A percentile compares a stretch with the other conserved stretches of the same genome.
Evolutionary conservation across 2,797 vertebrate species (phyloP).

Genomic region (Rhinella marina): DNA sequence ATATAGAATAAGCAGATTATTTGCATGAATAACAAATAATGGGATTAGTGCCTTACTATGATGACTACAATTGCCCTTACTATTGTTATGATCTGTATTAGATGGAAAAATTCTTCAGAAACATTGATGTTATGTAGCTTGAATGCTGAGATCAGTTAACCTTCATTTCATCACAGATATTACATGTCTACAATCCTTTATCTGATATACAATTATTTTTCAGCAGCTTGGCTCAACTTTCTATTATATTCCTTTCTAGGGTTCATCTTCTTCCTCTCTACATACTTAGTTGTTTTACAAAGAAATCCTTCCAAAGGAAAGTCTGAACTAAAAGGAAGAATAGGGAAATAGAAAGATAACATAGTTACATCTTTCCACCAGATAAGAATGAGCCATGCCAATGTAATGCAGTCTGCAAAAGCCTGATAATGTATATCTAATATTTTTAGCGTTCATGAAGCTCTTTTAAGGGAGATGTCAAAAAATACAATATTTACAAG

Average conservation of each 20-base stretch:
- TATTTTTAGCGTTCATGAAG: slow-evolving; percentile 40
- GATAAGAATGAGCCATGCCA: slow-evolving; percentile 59
- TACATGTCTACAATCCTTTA: slow-evolving; percentile 46
- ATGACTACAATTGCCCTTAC: background rate
- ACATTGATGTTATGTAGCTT: slow-evolving; percentile 3
- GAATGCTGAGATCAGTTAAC: slow-evolving; percentile 49
- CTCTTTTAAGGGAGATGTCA: slow-evolving; percentile 15
- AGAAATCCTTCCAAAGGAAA: slow-evolving; percentile 58
- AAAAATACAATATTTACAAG: slow-evolving; percentile 35
- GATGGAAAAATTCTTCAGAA: background rate
- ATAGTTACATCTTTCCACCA: slow-evolving; percentile 51
- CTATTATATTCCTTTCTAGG: slow-evolving; percentile 52
- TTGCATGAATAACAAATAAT: background rate
- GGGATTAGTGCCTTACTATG: no score
- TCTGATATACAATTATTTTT: slow-evolving; percentile 60
- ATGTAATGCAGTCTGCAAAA: slow-evolving; percentile 40
- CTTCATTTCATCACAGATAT: slow-evolving; percentile 51
- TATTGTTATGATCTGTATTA: slow-evolving; percentile 16
- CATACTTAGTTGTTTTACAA: slow-evolving; percentile 59
- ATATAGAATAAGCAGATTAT: background rate
- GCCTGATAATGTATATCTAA: slow-evolving; percentile 56
- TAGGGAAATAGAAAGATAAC: slow-evolving; percentile 53
- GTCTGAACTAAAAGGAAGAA: slow-evolving; percentile 41
- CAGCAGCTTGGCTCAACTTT: slow-evolving; percentile 50
- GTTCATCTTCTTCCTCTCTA: slow-evolving; percentile 57